Base-by-base conservation (phyloP, 2,113 vertebrate genomes). In the Typhlomys cinereus region DNA sequence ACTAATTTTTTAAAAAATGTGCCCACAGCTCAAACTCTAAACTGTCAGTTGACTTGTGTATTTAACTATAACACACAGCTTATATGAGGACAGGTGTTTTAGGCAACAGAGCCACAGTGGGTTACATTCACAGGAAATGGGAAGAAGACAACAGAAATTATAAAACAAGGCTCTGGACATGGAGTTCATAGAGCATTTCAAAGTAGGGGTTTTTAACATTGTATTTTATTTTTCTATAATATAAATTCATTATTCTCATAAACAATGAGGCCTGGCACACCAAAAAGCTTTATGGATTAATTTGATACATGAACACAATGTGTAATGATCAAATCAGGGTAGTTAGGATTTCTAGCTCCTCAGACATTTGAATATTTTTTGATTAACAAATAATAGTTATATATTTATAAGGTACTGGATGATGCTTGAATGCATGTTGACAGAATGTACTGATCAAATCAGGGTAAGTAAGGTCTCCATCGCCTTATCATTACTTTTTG, bases 231-330 rank as follows among this genome's bases (percentile, higher is more conserved):
- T 84, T 61, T 44, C 36, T 84, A 21, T 71, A 84, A 8, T 54
- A 36, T 64, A 92, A 86, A 93, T 80, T 18, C 15, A 80, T 13
- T 46, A n/a, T 52, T 57, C 79, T n/a, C 80, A 27, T 74, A 83
- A 91, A 41, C 11, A 71, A n/a, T 44, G 61, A 70, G 88, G 14
- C 36, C 29, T 1, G 5, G 29, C 29, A 88, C 1, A 62, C 41
- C 90, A 76, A 50, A 78, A 73, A 12, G 80, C 21, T 66, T 79
- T 46, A 78, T 61, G 10, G 61, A n/a, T 36, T 66, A 44, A 91
- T 83, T 36, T 44, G 39, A 39, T 75, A 29, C 29, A 66, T 44
- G 20, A 54, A n/a, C 39, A 52, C 48, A 54, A 66, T 23, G 29
- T 52, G 64, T 57, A 57, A 29, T 76, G 39, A 31, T 44, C 59